Evolutionary conservation across 2,888 invertebrate genomes (phyloP).

Genomic region (Agapetus fuscipes): DNA sequence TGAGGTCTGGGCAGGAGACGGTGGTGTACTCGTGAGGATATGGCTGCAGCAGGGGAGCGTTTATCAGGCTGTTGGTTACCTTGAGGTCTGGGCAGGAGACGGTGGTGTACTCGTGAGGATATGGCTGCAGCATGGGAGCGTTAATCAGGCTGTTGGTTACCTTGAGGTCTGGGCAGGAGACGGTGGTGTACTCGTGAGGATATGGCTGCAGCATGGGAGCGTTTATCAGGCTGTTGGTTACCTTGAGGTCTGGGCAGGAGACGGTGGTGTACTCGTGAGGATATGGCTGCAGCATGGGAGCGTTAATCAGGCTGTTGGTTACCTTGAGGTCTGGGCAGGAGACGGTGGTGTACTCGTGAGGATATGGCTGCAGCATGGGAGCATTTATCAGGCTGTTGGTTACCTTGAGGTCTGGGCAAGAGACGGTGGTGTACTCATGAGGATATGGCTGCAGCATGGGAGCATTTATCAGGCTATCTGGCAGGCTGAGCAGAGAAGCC

Average conservation of each 20-base stretch:
- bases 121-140: conserved; percentile 60
- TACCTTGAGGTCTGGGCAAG: conserved; percentile 71
- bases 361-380: conserved; percentile 56
- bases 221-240: conserved; percentile 61
- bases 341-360: conserved; percentile 48
- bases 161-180: conserved; percentile 67
- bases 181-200: conserved; percentile 49
- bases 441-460: conserved; percentile 60
- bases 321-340: conserved; percentile 72
- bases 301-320: conserved; percentile 58
- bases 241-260: conserved; percentile 67
- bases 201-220: conserved; percentile 61
- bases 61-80: conserved; percentile 62
- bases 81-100: conserved; percentile 67
- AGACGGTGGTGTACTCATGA: conserved; percentile 48
- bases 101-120: conserved; percentile 49
- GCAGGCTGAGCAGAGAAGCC: conserved; percentile 76
- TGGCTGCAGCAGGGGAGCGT: conserved; percentile 60
- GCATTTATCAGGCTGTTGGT: conserved; percentile 1
- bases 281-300: conserved; percentile 60
- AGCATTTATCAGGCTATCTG: conserved; percentile 56
- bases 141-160: conserved; percentile 62
- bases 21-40: conserved; percentile 51
- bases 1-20: conserved; percentile 63
- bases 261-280: conserved; percentile 50